Percentiles rank a stretch among this genome's conserved stretches.
Conservation (phyloP, 2,113 vertebrate species). For the Eulacestoma nigropectus region DNA sequence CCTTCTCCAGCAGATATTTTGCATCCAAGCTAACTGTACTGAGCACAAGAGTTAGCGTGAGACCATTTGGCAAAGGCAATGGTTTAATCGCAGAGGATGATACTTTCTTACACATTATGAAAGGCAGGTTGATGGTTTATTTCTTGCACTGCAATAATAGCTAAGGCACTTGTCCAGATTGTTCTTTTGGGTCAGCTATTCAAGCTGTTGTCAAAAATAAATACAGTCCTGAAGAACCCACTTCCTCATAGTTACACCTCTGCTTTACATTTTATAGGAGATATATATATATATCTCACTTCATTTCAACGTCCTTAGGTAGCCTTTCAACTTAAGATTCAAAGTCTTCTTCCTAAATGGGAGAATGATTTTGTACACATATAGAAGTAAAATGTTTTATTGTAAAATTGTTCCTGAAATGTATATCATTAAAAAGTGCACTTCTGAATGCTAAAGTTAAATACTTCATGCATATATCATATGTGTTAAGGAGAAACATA, state of each 20-base stretch:
- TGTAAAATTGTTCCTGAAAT: background rate
- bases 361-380: background rate
- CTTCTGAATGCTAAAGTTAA: background rate
- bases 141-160: background rate
- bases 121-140: background rate
- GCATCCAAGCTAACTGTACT: background rate
- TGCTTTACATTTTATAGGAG: background rate
- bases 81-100: background rate
- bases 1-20: background rate
- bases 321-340: background rate
- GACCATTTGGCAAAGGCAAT: background rate
- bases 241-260: background rate
- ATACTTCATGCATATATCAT: background rate
- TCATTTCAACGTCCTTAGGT: background rate
- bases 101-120: background rate
- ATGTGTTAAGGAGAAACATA: background rate
- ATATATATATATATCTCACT: background rate
- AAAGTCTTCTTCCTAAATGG: background rate
- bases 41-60: background rate
- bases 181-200: background rate
- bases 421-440: background rate
- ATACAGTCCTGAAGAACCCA: background rate
- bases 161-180: background rate
- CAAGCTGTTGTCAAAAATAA: background rate
- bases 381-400: background rate